These are phyloP conservation scores for Choreutis nemorana DNA, from an alignment of 2,888 invertebrate species.

Conservation along the genomic window DNA sequence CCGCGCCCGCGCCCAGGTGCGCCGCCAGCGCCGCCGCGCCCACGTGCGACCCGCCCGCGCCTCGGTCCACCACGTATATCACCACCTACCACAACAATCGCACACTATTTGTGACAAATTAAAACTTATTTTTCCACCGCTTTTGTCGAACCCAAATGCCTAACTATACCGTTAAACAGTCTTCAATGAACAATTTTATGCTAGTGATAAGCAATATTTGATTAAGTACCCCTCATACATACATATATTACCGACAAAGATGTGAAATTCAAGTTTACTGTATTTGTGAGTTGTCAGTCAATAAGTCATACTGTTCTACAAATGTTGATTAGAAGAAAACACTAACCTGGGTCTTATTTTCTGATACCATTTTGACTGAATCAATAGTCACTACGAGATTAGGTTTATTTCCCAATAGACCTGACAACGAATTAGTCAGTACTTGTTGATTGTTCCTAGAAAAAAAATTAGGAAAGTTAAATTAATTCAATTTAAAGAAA, in stretches of 20 bases:
- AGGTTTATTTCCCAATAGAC: slow-evolving; percentile 84
- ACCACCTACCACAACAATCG: slow-evolving; percentile 27
- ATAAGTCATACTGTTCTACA: too few relatives aligned
- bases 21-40: slow-evolving; percentile 75
- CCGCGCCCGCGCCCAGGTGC: slow-evolving; percentile 74
- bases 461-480: slow-evolving; percentile 10
- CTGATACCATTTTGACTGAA: slow-evolving; percentile 78
- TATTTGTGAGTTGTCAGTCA: too few relatives aligned
- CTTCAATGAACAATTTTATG: too few relatives aligned
- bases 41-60: slow-evolving; percentile 72
- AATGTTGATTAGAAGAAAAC: too few relatives aligned
- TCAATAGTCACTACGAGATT: slow-evolving; percentile 82
- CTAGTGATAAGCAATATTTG: too few relatives aligned
- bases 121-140: too few relatives aligned
- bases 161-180: too few relatives aligned
- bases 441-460: slow-evolving; percentile 75
- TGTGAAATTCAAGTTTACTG: too few relatives aligned
- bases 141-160: too few relatives aligned
- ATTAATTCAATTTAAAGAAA: background rate
- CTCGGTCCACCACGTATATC: slow-evolving; percentile 44
- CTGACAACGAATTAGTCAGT: slow-evolving; percentile 70
- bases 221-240: too few relatives aligned
- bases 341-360: slow-evolving; percentile 78
- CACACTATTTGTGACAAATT: too few relatives aligned
- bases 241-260: too few relatives aligned